Conservation (phyloP, 1,140 invertebrate genomes). For the Rhynchophorus ferrugineus region DNA sequence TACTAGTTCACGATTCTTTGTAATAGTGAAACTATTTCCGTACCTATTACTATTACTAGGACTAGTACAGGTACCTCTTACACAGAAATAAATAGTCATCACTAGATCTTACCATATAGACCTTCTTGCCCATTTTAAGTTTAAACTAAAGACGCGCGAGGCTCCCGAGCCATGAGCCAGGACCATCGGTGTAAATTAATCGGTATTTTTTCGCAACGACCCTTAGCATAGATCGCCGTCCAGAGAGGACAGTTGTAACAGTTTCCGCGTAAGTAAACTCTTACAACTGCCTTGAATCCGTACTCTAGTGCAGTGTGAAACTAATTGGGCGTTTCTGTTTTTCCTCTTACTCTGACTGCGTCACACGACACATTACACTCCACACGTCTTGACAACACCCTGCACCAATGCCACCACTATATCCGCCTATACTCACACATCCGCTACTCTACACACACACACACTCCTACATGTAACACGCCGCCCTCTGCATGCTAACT, state of each 20-base stretch:
- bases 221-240: constrained; percentile 9
- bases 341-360: background rate
- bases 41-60: too few relatives aligned
- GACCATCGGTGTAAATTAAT: too few relatives aligned
- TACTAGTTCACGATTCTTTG: too few relatives aligned
- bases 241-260: constrained; percentile 27
- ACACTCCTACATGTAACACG: background rate
- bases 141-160: too few relatives aligned
- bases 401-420: constrained; percentile 3
- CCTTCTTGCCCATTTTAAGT: too few relatives aligned
- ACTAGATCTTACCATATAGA: too few relatives aligned
- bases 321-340: too few relatives aligned
- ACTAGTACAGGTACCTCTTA: too few relatives aligned
- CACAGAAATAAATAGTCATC: too few relatives aligned
- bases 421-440: background rate
- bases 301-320: too few relatives aligned
- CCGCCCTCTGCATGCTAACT: constrained; percentile 22
- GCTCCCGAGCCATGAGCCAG: too few relatives aligned
- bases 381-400: background rate
- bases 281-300: constrained; percentile 28
- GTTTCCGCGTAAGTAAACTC: constrained; percentile 25
- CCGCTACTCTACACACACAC: constrained; percentile 2
- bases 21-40: too few relatives aligned
- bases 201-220: background rate
- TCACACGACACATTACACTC: constrained; percentile 14